Evolutionary conservation across 2,113 vertebrate species (phyloP), one percentile per base, ranked within the genome.

Genomic region (Lepidothrix coronata): DNA sequence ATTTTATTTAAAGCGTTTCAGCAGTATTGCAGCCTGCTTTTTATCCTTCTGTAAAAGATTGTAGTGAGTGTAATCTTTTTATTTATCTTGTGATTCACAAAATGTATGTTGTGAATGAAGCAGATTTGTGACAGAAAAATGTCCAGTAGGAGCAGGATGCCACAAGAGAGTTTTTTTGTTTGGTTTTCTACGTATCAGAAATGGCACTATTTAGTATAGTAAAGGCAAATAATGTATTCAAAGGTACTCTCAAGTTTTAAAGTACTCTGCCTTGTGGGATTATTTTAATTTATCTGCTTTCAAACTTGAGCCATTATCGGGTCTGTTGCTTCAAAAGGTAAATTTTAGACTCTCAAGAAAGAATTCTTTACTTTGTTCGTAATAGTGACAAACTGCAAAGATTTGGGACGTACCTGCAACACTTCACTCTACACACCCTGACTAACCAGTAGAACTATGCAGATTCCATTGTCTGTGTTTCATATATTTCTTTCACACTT

Each of bases 141-240:
- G 6, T 12, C 19, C 54, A 75, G 6, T 18, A 57, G 30, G 33
- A 79, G 16, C 41, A 78, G 2, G 1, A 54, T 37, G 12, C 17
- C 31, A 10, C 24, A 22, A 37, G 23, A 30, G 5, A 25, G 51
- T 51, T 22, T 23, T 39, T 61, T 84, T 33, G 12, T 18, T 73
- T 67, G 7, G 4, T 46, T 88, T 62, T 51, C 39, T 48, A 12
- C 4, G 1, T 30, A 30, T 81, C 25, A 46, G 27, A 63, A 85
- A 46, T 1, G 0, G 8, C 30, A 14, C 25, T 46, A 7, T 24
- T 48, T 6, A 19, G 54, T 5, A 23, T 0, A 0, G 11, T n/a
- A 30, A 67, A 22, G 25, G 28, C 15, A 74, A 90, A 65, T 61
- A 2, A 5, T 25, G 14, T 57, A 43, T 85, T 78, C 37, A 39